Conservation (phyloP, 2,888 invertebrate genomes). For the Fissipunctia ypsillon region DNA sequence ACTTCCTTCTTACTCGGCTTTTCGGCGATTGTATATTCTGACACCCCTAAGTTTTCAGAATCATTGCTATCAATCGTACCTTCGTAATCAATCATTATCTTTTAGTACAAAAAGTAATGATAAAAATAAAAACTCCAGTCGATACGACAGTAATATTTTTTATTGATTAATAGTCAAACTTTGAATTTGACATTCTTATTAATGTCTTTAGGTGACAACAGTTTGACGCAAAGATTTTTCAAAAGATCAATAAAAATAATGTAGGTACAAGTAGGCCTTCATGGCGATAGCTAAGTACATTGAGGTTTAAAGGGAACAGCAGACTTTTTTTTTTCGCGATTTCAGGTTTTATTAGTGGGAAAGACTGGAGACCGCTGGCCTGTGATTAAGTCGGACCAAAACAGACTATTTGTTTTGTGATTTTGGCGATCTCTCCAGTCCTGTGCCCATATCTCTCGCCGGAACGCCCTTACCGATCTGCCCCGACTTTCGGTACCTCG, state of each 20-base stretch:
- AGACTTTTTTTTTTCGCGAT: too few species aligned
- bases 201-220: neutral
- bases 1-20: conserved; percentile 57
- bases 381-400: too few species aligned
- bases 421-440: too few species aligned
- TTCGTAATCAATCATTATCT: conserved; percentile 29
- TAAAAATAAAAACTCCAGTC: neutral
- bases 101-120: neutral
- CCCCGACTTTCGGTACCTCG: too few species aligned
- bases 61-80: neutral
- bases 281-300: neutral
- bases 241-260: neutral
- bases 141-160: neutral
- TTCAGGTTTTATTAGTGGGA: too few species aligned
- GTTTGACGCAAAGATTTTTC: neutral
- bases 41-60: conserved; percentile 6
- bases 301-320: too few species aligned
- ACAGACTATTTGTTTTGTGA: too few species aligned
- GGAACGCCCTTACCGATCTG: too few species aligned
- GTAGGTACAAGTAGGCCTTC: neutral
- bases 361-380: too few species aligned
- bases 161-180: neutral
- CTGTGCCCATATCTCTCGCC: too few species aligned
- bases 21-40: conserved; percentile 19
- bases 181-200: neutral